These are phyloP conservation scores for Rhizomys pruinosus DNA, from an alignment of 2,113 vertebrate genomes.

Conservation along the genomic window DNA sequence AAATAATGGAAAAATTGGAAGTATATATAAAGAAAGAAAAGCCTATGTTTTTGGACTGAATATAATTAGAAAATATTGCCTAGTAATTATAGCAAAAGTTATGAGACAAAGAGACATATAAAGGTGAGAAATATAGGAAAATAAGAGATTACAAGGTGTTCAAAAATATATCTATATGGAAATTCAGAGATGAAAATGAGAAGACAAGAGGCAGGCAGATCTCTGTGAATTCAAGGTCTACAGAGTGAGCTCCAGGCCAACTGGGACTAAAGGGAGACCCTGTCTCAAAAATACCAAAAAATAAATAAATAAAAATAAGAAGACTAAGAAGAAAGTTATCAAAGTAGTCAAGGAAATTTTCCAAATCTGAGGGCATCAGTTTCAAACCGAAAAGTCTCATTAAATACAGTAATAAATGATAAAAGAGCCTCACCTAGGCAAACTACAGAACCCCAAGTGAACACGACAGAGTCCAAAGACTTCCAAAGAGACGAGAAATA, in stretches of 20 bases:
- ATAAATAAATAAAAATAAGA: no score
- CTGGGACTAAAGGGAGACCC: no score
- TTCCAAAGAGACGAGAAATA: not conserved
- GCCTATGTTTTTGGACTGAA: not conserved
- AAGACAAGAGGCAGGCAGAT: no score
- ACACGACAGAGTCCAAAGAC: not conserved
- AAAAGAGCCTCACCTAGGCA: not conserved
- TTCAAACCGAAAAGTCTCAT: not conserved
- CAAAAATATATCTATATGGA: not conserved
- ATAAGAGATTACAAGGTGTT: not conserved
- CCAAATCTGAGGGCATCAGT: not conserved
- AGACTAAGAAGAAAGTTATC: not conserved
- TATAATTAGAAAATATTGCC: not conserved
- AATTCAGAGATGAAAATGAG: not conserved
- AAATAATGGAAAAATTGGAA: not conserved
- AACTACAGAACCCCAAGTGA: not conserved
- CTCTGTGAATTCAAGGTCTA: no score
- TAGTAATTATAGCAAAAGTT: not conserved
- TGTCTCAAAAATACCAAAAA: no score
- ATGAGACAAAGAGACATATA: not conserved
- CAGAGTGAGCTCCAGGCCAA: no score
- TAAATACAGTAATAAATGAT: not conserved
- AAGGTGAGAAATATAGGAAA: constrained; percentile 12
- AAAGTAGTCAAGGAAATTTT: not conserved
- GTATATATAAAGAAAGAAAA: not conserved